Evolutionary conservation across 1,140 invertebrate genomes (phyloP), one percentile per base, ranked within the genome.

Genomic region (Dinoponera quadriceps): DNA sequence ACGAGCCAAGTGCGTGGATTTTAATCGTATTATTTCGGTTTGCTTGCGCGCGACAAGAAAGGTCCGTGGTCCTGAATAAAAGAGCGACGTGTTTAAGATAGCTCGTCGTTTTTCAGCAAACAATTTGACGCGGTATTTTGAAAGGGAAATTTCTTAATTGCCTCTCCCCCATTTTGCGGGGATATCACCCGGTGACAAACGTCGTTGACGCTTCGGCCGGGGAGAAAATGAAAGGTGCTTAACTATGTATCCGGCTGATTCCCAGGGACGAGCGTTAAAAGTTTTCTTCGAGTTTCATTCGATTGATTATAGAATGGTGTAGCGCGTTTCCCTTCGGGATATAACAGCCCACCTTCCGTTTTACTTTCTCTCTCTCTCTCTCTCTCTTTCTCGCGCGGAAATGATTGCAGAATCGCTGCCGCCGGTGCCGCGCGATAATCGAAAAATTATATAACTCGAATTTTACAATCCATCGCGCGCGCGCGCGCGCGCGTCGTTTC

Each of bases 371-470:
- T 5, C 29, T 5, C 29, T 5, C 29, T 33, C 29, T 5, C 38
- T 44, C 38, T 11, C 38, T 4, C 38, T 44, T 4, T 44, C 38
- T 11, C 38, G 22, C 22, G 27, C 13, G 22, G 20, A 57, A 27
- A 68, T 68, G 22, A 68, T 38, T 54, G 2, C 14, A 68, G 29
- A 44, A 9, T 7, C 27, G 0, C 16, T 7, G 20, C 22, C 14
- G 20, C 14, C 3, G 49, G 38, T 11, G 20, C n/a, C 1, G 49
- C 1, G 49, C 18, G 20, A 18, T 75, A 38, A 48, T 16, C n/a
- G 18, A 38, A 55, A 78, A 69, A 69, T 57, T 57, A 44, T 20
- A 38, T 68, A 55, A 69, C 14, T 69, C 20, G 16, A 29, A 44
- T 16, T 69, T 78, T 44, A 69, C 3, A 7, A 38, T 55, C 2